A percentile compares a stretch with the other conserved stretches of the same genome.
Evolutionary conservation across 1,140 invertebrate species (phyloP).

Genomic region (Neotoxoptera formosana): DNA sequence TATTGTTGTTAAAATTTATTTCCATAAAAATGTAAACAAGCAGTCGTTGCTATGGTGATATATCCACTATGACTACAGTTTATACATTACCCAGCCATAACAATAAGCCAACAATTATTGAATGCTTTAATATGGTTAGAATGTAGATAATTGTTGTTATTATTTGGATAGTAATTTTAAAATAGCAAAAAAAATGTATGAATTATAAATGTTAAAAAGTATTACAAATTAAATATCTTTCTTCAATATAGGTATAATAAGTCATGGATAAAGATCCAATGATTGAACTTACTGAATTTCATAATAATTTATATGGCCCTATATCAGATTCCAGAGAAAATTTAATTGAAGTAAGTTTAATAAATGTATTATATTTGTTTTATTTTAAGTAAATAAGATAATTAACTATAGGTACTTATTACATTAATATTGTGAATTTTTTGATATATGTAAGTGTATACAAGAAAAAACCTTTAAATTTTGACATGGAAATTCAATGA

Average conservation of each 20-base stretch:
- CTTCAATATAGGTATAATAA: background rate
- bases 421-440: background rate
- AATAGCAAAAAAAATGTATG: background rate
- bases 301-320: constrained; percentile 9
- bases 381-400: background rate
- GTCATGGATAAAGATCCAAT: constrained; percentile 19
- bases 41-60: constrained; percentile 18
- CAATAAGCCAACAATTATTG: constrained; percentile 26
- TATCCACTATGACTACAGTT: background rate
- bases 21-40: background rate
- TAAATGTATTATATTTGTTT: background rate
- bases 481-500: background rate
- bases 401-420: background rate
- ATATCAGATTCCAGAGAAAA: constrained; percentile 23
- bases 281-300: constrained; percentile 29
- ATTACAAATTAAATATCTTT: background rate
- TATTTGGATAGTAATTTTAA: background rate
- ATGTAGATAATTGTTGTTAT: background rate
- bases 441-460: background rate
- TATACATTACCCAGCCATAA: background rate
- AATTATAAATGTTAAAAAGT: background rate
- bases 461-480: background rate
- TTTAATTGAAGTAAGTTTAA: constrained; percentile 42
- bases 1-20: background rate
- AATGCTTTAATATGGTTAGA: background rate